These are phyloP conservation scores for Thelaira solivaga DNA, from an alignment of 2,888 invertebrate genomes.

Conservation along the genomic window DNA sequence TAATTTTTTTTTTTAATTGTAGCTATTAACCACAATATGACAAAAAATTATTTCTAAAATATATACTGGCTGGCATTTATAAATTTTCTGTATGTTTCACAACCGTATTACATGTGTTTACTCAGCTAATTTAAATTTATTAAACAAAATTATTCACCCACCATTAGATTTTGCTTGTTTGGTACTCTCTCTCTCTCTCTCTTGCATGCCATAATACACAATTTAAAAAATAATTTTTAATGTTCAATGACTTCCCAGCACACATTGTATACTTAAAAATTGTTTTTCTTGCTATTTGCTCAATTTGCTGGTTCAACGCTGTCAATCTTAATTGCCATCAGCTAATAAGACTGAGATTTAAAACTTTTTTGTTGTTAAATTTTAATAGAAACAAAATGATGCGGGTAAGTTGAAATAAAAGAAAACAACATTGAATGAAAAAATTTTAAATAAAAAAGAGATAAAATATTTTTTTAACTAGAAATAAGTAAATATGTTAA, in stretches of 20 bases:
- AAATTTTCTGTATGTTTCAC: slow-evolving; percentile 18
- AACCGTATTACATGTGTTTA: slow-evolving; percentile 16
- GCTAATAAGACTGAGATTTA: slow-evolving; percentile 58
- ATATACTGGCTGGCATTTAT: neutral
- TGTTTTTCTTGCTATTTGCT: neutral
- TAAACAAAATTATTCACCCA: slow-evolving; percentile 30
- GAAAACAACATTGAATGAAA: neutral
- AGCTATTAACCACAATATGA: too few relatives aligned
- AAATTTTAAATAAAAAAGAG: neutral
- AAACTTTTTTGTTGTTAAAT: neutral
- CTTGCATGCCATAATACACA: slow-evolving; percentile 8
- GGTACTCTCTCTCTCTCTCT: too few relatives aligned
- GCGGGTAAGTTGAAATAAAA: slow-evolving; percentile 41
- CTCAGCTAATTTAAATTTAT: slow-evolving; percentile 40
- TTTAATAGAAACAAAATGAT: slow-evolving; percentile 26
- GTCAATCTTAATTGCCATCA: slow-evolving; percentile 60
- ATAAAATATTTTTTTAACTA: neutral
- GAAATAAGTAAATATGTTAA: slow-evolving; percentile 34
- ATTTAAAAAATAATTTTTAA: slow-evolving; percentile 29
- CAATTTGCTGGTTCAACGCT: slow-evolving; percentile 27
- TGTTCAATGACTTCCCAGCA: slow-evolving; percentile 30
- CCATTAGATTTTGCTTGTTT: slow-evolving; percentile 28
- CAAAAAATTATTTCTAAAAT: neutral
- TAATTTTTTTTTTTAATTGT: too few relatives aligned
- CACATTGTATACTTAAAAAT: neutral